Base-by-base conservation (phyloP, 2,797 vertebrate species). In the Rhinella marina region DNA sequence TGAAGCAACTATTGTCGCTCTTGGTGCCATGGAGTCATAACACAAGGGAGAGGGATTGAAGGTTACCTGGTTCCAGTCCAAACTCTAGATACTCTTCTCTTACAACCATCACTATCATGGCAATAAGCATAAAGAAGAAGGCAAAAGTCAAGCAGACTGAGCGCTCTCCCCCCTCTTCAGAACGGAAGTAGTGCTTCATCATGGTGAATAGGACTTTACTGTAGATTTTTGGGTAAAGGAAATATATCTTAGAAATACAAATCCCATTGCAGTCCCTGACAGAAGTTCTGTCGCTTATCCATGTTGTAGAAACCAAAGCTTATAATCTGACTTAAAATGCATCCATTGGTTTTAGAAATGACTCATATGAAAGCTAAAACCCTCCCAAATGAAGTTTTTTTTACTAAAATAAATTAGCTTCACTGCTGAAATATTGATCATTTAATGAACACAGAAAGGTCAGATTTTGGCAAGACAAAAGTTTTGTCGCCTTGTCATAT, bases 61-160 rank as follows among this genome's bases (percentile, higher is more conserved):
- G 9, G 92, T 3, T 89, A 97, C 97, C 98, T 0, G 97, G 91
- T 91, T 98, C 97, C 0, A 99, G 95, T 70, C 98, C 97, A 0
- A 99, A 98, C 94, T 99, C 98, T 87, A 99, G 93, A 84, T 95
- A 96, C 59, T 99, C 97, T 92, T 99, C 98, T 0, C 92, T 94
- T 50, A 98, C 93, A 66, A 97, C 96, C 90, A 99, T 94, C 78
- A 96, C 96, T 88, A 98, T 89, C 98, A 99, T 98, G 91, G 97
- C 97, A 23, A 99, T 92, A 0, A 99, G 95, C 77, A 99, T 95
- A 88, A 96, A 97, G 84, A 98, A 91, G 90, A 98, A 96, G 88
- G 97, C 97, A 0, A 97, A 98, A 88, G 95, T 93, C 19, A 99
- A 95, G 93, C 98, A 99, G 83, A 99, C 98, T 0, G 98, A 97